These are phyloP conservation scores for Gephyroberyx darwinii DNA, from an alignment of 2,797 vertebrate species.

Conservation along the genomic window DNA sequence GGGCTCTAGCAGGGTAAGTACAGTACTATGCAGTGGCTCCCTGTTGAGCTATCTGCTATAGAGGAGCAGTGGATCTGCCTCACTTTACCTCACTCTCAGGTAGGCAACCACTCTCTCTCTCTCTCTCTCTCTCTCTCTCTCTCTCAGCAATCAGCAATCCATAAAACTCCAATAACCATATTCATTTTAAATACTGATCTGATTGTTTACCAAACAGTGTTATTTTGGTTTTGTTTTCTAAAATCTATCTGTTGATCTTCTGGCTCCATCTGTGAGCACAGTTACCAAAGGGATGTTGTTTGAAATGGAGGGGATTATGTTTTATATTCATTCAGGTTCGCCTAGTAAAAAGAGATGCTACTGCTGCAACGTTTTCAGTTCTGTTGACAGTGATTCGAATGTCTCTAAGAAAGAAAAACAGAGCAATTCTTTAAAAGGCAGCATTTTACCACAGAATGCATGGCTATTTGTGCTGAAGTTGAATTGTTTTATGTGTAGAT, in stretches of 20 bases:
- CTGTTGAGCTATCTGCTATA: slow-evolving; percentile 42
- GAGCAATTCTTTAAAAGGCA: slow-evolving; percentile 54
- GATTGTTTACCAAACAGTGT: background rate
- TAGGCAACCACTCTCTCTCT: slow-evolving; percentile 46
- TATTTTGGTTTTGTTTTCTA: background rate
- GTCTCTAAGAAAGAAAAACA: slow-evolving; percentile 27
- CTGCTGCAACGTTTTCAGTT: slow-evolving; percentile 10
- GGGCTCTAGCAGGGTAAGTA: slow-evolving; percentile 66
- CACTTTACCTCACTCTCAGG: slow-evolving; percentile 55
- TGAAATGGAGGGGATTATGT: slow-evolving; percentile 24
- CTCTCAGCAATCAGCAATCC: too few relatives aligned
- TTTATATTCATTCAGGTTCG: slow-evolving; percentile 22
- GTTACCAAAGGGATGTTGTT: background rate
- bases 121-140: too few relatives aligned
- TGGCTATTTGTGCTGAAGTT: background rate
- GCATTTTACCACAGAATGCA: slow-evolving; percentile 58
- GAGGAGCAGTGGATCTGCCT: slow-evolving; percentile 10
- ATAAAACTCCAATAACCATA: too few relatives aligned
- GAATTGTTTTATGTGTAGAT: background rate
- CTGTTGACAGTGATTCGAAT: slow-evolving; percentile 8
- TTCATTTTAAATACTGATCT: slow-evolving; percentile 15
- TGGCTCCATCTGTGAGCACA: slow-evolving; percentile 9
- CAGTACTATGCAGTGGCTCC: slow-evolving; percentile 28
- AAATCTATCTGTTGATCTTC: background rate
- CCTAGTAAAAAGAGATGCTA: background rate